These are phyloP conservation scores for Ceramica pisi DNA, from an alignment of 2,888 invertebrate species.

Conservation along the genomic window DNA sequence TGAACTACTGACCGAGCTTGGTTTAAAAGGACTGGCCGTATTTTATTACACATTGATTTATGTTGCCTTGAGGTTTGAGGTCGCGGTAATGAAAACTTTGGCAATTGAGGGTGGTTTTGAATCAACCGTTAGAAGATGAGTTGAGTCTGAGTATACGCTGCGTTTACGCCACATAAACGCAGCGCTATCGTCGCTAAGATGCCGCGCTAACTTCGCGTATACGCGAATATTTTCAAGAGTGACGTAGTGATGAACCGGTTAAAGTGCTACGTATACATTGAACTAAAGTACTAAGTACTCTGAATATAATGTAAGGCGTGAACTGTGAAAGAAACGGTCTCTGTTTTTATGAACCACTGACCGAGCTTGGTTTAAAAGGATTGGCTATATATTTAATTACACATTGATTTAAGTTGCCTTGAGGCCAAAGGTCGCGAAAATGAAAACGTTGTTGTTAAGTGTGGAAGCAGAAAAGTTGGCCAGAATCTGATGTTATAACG, in stretches of 20 bases:
- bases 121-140: no score
- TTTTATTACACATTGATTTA: constrained; percentile 58
- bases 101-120: no score
- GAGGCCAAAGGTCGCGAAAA: constrained; percentile 25
- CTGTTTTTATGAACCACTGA: constrained; percentile 75
- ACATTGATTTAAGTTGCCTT: constrained; percentile 58
- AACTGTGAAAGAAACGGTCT: constrained; percentile 72
- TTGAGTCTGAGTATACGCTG: no score
- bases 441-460: neutral
- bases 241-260: no score
- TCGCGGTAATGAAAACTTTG: constrained; percentile 37
- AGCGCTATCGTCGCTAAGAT: no score
- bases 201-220: no score
- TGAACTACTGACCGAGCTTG: constrained; percentile 75
- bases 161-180: no score
- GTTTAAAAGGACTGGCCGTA: constrained; percentile 50
- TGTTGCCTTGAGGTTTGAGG: constrained; percentile 39
- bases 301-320: constrained; percentile 76
- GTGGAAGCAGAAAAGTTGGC: neutral
- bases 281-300: no score
- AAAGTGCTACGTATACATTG: no score
- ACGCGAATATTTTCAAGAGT: no score
- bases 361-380: constrained; percentile 66
- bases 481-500: no score
- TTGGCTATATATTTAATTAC: constrained; percentile 39